A percentile compares a stretch with the other conserved stretches of the same genome.
Evolutionary conservation across 2,797 vertebrate species (phyloP).

Genomic region (Balearica regulorum): DNA sequence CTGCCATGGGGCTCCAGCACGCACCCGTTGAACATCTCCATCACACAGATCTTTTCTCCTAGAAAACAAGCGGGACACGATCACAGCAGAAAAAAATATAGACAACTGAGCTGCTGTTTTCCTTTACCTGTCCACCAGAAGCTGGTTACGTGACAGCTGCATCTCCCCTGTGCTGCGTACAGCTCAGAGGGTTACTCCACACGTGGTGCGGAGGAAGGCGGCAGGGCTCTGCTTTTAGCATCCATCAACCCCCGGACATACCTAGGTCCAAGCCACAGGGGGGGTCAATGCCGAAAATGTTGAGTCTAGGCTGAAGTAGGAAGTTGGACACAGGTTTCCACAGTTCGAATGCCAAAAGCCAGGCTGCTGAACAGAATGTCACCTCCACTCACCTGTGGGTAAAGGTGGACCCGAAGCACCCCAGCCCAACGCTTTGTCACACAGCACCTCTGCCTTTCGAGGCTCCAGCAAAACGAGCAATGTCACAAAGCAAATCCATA

Average conservation of each 20-base stretch:
- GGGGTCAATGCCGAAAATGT: neutral
- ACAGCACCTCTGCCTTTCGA: neutral
- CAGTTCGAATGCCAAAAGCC: neutral
- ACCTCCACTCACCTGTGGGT: neutral
- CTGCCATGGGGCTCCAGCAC: neutral
- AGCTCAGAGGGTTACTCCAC: neutral
- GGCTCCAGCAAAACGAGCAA: neutral
- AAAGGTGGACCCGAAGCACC: neutral
- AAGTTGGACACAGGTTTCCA: neutral
- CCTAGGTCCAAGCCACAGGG: neutral
- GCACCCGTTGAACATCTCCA: neutral
- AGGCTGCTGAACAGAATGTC: neutral
- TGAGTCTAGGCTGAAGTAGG: neutral
- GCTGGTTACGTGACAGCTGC: neutral
- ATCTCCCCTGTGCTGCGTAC: neutral
- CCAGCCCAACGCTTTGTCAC: neutral
- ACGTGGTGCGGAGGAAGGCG: neutral
- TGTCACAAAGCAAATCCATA: neutral
- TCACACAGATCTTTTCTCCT: neutral
- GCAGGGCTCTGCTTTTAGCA: neutral
- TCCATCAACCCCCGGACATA: neutral
- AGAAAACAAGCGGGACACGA: accelerated
- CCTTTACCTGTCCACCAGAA: neutral
- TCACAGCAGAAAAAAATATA: neutral
- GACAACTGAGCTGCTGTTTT: neutral